Percentiles rank a stretch among this genome's conserved stretches.
Evolutionary conservation across 2,888 invertebrate species (phyloP).

Genomic region (Xanthostigma xanthostigma): DNA sequence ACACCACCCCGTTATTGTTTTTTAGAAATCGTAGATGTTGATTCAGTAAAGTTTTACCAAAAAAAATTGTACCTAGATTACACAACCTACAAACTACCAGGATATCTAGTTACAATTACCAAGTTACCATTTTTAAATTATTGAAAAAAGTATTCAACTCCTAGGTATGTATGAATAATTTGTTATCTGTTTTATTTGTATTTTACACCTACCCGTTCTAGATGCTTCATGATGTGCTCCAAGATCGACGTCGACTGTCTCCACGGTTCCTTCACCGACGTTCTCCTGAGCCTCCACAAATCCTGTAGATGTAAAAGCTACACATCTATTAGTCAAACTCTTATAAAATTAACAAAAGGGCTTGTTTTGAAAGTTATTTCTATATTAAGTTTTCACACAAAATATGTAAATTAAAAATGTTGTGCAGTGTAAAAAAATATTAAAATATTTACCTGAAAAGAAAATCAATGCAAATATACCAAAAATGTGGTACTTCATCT

Average conservation of each 20-base stretch:
- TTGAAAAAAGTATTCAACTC: too few species aligned
- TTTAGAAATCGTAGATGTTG: too few species aligned
- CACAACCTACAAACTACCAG: too few species aligned
- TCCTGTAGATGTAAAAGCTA: slow-evolving; percentile 23
- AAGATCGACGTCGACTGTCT: slow-evolving; percentile 60
- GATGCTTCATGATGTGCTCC: slow-evolving; percentile 79
- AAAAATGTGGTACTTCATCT: background rate
- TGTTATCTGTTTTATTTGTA: background rate
- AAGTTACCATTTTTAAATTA: too few species aligned
- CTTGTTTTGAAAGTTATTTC: too few species aligned
- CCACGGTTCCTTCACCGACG: slow-evolving; percentile 33
- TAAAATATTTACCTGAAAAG: background rate
- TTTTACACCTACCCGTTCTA: slow-evolving; percentile 53
- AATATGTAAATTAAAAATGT: background rate
- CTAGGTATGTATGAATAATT: background rate
- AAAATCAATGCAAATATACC: background rate
- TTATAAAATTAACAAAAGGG: too few species aligned
- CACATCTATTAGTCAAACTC: too few species aligned
- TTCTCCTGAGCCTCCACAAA: slow-evolving; percentile 29
- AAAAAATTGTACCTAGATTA: too few species aligned
- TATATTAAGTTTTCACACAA: too few species aligned
- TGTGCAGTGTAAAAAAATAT: background rate
- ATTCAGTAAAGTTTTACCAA: too few species aligned
- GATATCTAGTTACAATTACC: too few species aligned
- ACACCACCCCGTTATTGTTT: too few species aligned